Evolutionary conservation across 2,113 vertebrate species (phyloP).

Genomic region (Anthoscopus minutus): DNA sequence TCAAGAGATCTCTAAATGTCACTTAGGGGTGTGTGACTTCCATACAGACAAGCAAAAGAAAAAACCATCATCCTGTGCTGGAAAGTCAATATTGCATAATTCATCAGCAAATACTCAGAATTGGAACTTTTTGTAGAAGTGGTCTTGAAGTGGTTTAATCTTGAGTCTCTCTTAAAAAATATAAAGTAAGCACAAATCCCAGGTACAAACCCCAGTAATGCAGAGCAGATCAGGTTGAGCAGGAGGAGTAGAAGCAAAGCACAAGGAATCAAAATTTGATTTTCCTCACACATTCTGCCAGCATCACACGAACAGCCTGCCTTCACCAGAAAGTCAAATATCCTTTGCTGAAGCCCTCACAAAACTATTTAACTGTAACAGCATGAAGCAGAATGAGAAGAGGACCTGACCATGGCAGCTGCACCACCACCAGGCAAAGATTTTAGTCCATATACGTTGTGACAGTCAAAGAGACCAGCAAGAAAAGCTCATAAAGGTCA

Average conservation of each 20-base stretch:
- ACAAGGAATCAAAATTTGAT: neutral
- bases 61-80: neutral
- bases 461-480: neutral
- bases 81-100: neutral
- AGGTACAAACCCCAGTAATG: neutral
- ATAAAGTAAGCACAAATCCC: neutral
- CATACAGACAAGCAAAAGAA: neutral
- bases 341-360: neutral
- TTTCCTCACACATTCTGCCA: neutral
- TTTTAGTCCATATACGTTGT: fast-evolving
- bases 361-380: fast-evolving
- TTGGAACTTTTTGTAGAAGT: neutral
- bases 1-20: neutral
- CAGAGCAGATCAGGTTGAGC: fast-evolving
- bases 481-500: neutral
- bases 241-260: neutral
- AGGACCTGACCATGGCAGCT: neutral
- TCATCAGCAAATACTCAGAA: neutral
- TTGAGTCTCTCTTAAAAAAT: neutral
- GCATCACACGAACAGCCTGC: neutral
- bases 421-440: fast-evolving
- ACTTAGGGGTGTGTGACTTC: neutral
- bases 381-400: fast-evolving
- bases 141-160: neutral
- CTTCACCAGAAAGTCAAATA: neutral